Conservation (phyloP, 2,113 vertebrate genomes). For the Arenaria interpres region DNA sequence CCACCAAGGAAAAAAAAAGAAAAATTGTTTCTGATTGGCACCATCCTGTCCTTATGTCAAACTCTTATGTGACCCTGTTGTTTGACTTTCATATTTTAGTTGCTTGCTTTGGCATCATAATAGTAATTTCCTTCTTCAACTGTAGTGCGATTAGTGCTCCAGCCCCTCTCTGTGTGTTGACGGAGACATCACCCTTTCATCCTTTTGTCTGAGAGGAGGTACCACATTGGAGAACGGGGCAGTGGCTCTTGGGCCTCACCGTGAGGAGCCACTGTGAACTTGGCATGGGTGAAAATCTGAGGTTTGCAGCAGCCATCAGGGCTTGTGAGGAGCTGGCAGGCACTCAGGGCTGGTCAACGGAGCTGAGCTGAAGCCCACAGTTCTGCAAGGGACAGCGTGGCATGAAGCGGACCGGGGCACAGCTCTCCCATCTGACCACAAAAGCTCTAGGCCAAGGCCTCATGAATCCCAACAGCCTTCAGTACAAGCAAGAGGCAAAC, state of each 20-base stretch:
- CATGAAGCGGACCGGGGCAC: rapidly evolving
- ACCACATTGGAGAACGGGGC: background rate
- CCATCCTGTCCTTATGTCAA: background rate
- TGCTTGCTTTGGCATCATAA: conserved; percentile 2
- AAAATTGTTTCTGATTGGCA: background rate
- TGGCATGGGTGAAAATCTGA: background rate
- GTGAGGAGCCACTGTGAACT: background rate
- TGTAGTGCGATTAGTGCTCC: background rate
- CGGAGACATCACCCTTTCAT: background rate
- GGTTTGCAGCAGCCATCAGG: background rate
- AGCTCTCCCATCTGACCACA: background rate
- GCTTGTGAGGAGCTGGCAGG: background rate
- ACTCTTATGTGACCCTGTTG: background rate
- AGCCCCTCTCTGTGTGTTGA: background rate
- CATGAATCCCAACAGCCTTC: background rate
- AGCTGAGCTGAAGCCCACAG: background rate
- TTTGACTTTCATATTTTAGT: conserved; percentile 13
- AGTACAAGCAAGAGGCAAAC: background rate
- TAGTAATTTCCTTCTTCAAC: background rate
- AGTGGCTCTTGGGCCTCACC: background rate
- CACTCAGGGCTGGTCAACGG: background rate
- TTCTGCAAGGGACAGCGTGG: background rate
- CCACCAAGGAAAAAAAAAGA: background rate
- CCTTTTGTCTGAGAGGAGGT: background rate
- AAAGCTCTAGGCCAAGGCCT: background rate